Evolutionary conservation across 2,113 vertebrate genomes (phyloP), one percentile per base, ranked within the genome.

Genomic region (Larimichthys polyactis): DNA sequence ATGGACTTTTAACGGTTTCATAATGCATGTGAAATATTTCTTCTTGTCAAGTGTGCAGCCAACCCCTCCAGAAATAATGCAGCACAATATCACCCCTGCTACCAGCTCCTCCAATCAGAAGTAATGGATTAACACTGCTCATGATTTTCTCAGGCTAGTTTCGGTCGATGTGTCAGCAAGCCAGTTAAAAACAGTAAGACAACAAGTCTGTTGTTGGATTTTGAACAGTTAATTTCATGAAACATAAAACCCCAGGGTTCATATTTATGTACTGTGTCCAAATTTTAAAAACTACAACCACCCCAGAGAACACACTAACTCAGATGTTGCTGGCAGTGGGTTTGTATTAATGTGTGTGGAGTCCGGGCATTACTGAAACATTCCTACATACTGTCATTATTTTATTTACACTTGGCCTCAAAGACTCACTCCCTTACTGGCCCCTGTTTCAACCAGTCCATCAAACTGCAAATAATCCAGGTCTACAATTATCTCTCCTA

Each of bases 401-500:
- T 62, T 60, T 74, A 79, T 87, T 87, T 75, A 86, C 82, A 71
- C 73, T 84, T 80, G 24, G 81, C 81, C 81, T 79, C 29, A 64
- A 70, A 75, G 58, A 49, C 63, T 82, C 43, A 7, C 86, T 85
- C 80, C 72, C 32, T 57, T n/a, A 24, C 65, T 76, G 87, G 88
- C 73, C 57, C 22, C 29, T 3, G 60, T 58, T 81, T 82, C 58
- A 78, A 78, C 78, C 83, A 78, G 85, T 83, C 83, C 80, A 83
- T 88, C 89, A 91, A 64, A 57, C 43, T 54, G 57, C 51, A 75
- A 85, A 85, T 46, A 75, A 78, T 69, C 78, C 73, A 60, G 40
- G 63, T 69, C 70, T 22, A 20, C 74, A 62, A 72, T 66, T 60
- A 89, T 76, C 72, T 84, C 62, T 58, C 68, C 64, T 52, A 22